phyloP scores from a whole-genome alignment of 2,113 vertebrate species.

The Phylloscopus trochilus region DNA sequence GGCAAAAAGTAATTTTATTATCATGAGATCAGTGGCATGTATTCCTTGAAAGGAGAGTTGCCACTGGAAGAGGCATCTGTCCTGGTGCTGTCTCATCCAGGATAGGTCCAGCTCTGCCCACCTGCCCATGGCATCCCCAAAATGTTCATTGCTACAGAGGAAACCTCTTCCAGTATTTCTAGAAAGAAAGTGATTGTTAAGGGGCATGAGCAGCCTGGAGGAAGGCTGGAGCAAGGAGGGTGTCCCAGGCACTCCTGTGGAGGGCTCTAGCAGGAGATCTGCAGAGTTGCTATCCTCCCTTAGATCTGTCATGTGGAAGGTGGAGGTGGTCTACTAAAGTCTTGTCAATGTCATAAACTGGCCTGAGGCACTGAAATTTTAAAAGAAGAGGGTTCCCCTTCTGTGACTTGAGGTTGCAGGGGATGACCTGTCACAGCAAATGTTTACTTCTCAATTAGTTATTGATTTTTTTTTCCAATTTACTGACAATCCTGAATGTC shows the following conservation, averaged over 20 bases:
- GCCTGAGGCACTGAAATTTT: background rate
- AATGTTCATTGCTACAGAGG: background rate
- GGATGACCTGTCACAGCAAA: background rate
- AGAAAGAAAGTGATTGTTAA: background rate
- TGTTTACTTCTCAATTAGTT: background rate
- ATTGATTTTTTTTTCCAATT: background rate
- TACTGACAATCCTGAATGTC: background rate
- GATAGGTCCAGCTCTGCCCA: background rate
- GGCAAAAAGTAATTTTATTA: background rate
- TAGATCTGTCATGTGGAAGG: background rate
- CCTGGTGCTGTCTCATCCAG: background rate
- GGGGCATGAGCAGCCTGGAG: background rate
- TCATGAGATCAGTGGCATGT: background rate
- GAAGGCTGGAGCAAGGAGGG: background rate
- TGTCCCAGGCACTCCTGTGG: background rate
- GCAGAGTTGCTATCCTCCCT: background rate
- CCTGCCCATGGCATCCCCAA: background rate
- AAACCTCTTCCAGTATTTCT: background rate
- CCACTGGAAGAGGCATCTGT: background rate
- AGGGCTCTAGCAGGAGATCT: background rate
- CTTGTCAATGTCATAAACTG: background rate
- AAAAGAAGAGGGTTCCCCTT: background rate
- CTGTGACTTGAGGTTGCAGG: background rate
- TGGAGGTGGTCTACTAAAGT: background rate
- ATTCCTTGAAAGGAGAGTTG: fast-evolving